phyloP scores from a whole-genome alignment of 1,140 invertebrate species.

The Aphaenogaster ashmeadi region DNA sequence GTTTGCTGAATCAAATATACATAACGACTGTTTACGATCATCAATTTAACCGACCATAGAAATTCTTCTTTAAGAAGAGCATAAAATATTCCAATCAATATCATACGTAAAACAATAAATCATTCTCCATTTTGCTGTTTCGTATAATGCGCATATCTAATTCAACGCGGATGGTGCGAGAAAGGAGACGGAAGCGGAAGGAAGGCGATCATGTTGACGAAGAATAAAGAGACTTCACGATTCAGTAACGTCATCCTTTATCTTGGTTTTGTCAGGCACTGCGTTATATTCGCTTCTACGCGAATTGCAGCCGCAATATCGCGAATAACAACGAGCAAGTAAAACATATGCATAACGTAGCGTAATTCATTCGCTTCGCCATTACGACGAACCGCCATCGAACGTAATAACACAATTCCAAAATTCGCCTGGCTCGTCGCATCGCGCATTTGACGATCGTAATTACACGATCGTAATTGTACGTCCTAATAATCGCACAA shows the following conservation, averaged over 20 bases:
- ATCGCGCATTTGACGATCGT: constrained; percentile 29
- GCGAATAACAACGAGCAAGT: constrained; percentile 45
- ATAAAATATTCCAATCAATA: constrained; percentile 4
- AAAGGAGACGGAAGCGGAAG: constrained; percentile 2
- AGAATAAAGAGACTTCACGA: constrained; percentile 43
- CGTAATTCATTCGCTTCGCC: constrained; percentile 44
- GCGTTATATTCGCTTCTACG: constrained; percentile 7
- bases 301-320: constrained; percentile 29
- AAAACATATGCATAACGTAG: constrained; percentile 48
- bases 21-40: neutral
- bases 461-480: constrained; percentile 59
- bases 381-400: constrained; percentile 22
- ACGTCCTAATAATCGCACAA: constrained; percentile 56
- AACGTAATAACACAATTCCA: constrained; percentile 45
- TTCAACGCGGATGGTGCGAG: neutral
- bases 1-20: neutral
- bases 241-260: constrained; percentile 56
- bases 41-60: neutral
- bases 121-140: constrained; percentile 2
- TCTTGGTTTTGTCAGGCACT: constrained; percentile 57
- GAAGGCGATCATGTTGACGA: neutral
- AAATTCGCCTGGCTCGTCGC: constrained; percentile 36
- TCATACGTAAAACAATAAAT: constrained; percentile 24
- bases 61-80: neutral
- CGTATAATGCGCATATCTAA: neutral